A percentile compares a stretch with the other conserved stretches of the same genome.
phyloP scores from a whole-genome alignment of 2,888 invertebrate species.

The Vesta saturnalis region DNA sequence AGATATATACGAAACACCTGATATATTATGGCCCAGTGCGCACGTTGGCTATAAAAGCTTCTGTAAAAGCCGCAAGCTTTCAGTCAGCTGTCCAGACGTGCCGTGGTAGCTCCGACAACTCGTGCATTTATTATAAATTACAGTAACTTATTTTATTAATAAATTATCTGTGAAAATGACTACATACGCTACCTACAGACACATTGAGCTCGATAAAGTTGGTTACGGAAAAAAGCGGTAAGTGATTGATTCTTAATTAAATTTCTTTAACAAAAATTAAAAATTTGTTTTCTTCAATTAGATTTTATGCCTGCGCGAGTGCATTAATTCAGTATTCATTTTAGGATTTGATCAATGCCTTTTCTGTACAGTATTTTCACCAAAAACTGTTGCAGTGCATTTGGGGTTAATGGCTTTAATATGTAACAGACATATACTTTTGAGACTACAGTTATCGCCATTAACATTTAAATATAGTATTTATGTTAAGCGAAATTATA shows the following conservation, averaged over 20 bases:
- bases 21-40: slow-evolving; percentile 41
- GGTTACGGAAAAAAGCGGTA: slow-evolving; percentile 94
- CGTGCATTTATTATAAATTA: slow-evolving; percentile 16
- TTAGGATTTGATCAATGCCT: no score
- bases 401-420: not conserved
- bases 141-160: slow-evolving; percentile 30
- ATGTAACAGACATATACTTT: not conserved
- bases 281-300: no score
- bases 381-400: not conserved
- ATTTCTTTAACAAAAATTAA: no score
- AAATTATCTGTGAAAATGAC: slow-evolving; percentile 70
- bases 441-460: not conserved
- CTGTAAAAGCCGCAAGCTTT: slow-evolving; percentile 48
- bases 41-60: slow-evolving; percentile 54
- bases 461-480: not conserved
- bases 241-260: slow-evolving; percentile 42
- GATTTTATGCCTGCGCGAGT: no score
- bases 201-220: slow-evolving; percentile 93
- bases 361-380: not conserved
- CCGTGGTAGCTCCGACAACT: slow-evolving; percentile 40
- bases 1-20: slow-evolving; percentile 22
- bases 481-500: not conserved
- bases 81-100: slow-evolving; percentile 57
- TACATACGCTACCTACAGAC: slow-evolving; percentile 92
- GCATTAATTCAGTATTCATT: no score